Base-by-base conservation (phyloP, 2,113 vertebrate species). In the Psophia crepitans region DNA sequence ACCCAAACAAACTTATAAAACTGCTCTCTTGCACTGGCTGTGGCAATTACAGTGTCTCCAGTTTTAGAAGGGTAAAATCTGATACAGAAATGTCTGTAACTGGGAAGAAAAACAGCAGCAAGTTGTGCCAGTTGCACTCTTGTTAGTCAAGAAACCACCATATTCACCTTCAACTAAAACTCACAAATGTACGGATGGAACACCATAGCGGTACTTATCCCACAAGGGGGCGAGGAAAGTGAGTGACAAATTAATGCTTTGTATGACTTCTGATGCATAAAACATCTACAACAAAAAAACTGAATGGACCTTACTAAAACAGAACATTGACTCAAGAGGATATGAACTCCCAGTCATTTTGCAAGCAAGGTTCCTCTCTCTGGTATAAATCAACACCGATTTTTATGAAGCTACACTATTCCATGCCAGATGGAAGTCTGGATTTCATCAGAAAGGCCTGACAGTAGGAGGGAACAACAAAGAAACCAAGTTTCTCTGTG, bases 371-470 rank as follows among this genome's bases (percentile, higher is more conserved):
- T 68, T 85, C 20, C 32, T 39, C n/a, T 43, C 61, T 54, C 37
- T 66, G 12, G n/a, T 23, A 4, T 66, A 91, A 95, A 85, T 80
- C 74, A 91, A n/a, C n/a, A 41, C 18, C 3, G 33, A 80, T 54
- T 91, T 93, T 77, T 80, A 88, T 39, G 16, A 46, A 91, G 43
- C 46, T 63, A 35, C 56, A 32, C 21, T 32, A 27, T 26, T 35
- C 76, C n/a, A 28, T 56, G 46, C 85, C 75, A 86, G 87, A 94
- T 86, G 64, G 70, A 66, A 83, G n/a, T 41, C 85, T 93, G 79
- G 82, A 88, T 91, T 90, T 90, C 82, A 90, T 95, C 58, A 86
- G 43, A 87, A 90, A 64, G 16, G 24, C 49, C 54, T 79, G 80
- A 63, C 41, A 4, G 1, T 48, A 53, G 90, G 76, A 92, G 64